phyloP scores from a whole-genome alignment of 35 echinoderm and acorn worm species.

The Diadema setosum region DNA sequence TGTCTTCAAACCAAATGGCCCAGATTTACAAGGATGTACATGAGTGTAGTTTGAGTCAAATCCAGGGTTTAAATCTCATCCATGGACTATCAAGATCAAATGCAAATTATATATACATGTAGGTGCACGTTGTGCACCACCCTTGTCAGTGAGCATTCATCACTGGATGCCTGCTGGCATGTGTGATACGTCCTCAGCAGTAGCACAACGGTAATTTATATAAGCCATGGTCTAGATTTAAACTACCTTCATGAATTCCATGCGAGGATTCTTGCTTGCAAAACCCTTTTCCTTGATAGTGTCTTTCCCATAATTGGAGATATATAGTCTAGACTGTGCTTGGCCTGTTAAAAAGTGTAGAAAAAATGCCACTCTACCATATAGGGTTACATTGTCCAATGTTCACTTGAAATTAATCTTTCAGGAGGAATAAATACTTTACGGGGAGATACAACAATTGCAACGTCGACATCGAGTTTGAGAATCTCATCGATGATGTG shows the following conservation, averaged over 20 bases:
- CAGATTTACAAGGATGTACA: too few species aligned
- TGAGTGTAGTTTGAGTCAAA: too few species aligned
- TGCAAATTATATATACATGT: too few species aligned
- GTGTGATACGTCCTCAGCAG: too few species aligned
- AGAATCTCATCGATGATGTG: constrained; percentile 94
- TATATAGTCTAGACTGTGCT: not conserved
- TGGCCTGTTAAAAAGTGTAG: not conserved
- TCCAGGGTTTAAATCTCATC: too few species aligned
- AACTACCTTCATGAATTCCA: not conserved
- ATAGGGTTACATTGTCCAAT: not conserved
- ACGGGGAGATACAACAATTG: not conserved
- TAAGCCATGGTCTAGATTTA: not conserved
- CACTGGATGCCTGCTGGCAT: too few species aligned
- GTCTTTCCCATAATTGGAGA: not conserved
- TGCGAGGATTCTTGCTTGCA: not conserved
- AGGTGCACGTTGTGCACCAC: too few species aligned
- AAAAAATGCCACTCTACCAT: not conserved
- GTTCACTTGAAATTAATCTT: not conserved
- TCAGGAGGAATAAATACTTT: not conserved
- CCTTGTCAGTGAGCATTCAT: too few species aligned
- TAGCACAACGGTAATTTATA: too few species aligned
- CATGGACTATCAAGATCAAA: too few species aligned
- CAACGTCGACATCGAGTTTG: constrained; percentile 67
- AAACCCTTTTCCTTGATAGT: not conserved
- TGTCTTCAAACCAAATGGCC: too few species aligned